These are phyloP conservation scores for Trididemnum clinides DNA, from an alignment of 23 tunicate species.

Conservation along the genomic window DNA sequence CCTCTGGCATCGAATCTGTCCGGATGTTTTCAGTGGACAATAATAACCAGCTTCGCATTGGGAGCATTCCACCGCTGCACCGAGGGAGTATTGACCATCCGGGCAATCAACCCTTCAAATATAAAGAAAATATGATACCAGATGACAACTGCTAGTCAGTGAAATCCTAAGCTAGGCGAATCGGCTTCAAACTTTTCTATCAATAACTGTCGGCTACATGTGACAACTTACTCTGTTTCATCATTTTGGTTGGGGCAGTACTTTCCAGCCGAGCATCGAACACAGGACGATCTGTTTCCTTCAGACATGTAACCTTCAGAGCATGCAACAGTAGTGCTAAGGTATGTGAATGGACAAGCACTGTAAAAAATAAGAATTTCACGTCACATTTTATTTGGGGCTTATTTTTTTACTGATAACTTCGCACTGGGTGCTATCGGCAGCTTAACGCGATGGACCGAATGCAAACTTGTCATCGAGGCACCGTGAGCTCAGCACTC, in stretches of 20 bases:
- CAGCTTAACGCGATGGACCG: too few relatives aligned
- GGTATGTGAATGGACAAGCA: constrained; percentile 65
- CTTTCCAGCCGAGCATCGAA: constrained; percentile 71
- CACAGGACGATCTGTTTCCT: constrained; percentile 67
- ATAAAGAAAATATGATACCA: too few relatives aligned
- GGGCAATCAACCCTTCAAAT: constrained; percentile 52
- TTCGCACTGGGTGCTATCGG: not conserved
- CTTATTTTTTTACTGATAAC: not conserved
- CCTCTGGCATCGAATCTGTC: constrained; percentile 55
- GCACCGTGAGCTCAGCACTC: too few relatives aligned
- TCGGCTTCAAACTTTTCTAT: too few relatives aligned
- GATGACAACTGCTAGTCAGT: too few relatives aligned
- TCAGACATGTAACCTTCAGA: constrained; percentile 65
- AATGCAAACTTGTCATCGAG: too few relatives aligned
- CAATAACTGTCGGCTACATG: too few relatives aligned
- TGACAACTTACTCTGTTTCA: constrained; percentile 75
- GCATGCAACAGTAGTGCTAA: constrained; percentile 10
- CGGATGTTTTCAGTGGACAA: constrained; percentile 59
- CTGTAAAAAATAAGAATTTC: constrained; percentile 47
- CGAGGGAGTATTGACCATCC: constrained; percentile 72
- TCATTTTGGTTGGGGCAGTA: constrained; percentile 47
- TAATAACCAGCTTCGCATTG: constrained; percentile 71
- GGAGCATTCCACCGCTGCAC: constrained; percentile 58
- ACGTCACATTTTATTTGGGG: too few relatives aligned
- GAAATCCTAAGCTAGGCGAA: too few relatives aligned